These are phyloP conservation scores for Tubulanus polymorphus DNA, from an alignment of 2,888 invertebrate species.

Conservation along the genomic window DNA sequence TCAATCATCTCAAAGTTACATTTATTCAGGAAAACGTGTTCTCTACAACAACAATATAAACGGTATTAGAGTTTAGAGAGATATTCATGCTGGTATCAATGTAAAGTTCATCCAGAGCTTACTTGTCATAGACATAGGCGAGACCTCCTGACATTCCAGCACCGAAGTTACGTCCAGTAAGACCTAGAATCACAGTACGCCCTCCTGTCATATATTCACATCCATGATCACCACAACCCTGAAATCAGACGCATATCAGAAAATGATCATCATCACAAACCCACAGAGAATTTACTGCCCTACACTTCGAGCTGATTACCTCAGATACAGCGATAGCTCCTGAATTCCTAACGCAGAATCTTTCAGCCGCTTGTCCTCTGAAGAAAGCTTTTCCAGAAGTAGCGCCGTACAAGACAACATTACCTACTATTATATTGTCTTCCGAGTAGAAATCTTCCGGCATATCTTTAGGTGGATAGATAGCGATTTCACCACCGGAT, in stretches of 20 bases:
- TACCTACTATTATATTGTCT: slow-evolving; percentile 94
- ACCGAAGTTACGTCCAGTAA: slow-evolving; percentile 96
- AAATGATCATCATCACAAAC: too few relatives aligned
- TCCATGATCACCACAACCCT: slow-evolving; percentile 97
- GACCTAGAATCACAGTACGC: slow-evolving; percentile 80
- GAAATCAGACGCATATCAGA: too few relatives aligned
- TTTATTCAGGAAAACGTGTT: slow-evolving; percentile 54
- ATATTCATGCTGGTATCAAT: not conserved
- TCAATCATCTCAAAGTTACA: slow-evolving; percentile 97
- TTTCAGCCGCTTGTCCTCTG: slow-evolving; percentile 93
- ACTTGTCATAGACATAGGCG: slow-evolving; percentile 87
- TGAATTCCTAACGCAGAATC: slow-evolving; percentile 97
- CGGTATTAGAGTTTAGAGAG: not conserved
- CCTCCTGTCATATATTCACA: slow-evolving; percentile 99
- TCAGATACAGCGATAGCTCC: slow-evolving; percentile 94
- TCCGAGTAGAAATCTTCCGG: slow-evolving; percentile 76
- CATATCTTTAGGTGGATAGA: slow-evolving; percentile 83
- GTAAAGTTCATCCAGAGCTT: slow-evolving; percentile 22
- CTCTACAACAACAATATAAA: slow-evolving; percentile 55
- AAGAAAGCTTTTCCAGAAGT: slow-evolving; percentile 91
- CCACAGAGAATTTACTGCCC: too few relatives aligned
- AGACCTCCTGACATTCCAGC: slow-evolving; percentile 99
- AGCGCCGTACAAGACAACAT: slow-evolving; percentile 96
- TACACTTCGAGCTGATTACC: too few relatives aligned
- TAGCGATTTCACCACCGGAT: slow-evolving; percentile 89